Evolutionary conservation across 1,140 invertebrate genomes (phyloP).

Genomic region (Muscidifurax raptorellus): DNA sequence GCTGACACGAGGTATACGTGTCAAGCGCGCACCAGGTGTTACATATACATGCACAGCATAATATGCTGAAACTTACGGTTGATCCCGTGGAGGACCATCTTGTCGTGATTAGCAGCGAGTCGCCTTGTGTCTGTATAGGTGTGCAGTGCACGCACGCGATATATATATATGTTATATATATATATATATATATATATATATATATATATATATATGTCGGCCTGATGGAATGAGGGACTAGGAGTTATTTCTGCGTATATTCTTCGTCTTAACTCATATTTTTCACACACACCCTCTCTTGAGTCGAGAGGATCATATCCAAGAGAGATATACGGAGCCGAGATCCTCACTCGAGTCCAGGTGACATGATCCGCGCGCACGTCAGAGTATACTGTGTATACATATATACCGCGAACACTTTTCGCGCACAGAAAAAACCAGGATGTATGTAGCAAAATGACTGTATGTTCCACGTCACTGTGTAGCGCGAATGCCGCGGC

Average conservation of each 20-base stretch:
- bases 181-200: too few species aligned
- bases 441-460: too few species aligned
- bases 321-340: too few species aligned
- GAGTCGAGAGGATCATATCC: background rate
- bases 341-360: conserved; percentile 21
- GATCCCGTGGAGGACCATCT: conserved; percentile 74
- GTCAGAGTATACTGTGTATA: background rate
- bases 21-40: background rate
- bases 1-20: background rate
- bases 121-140: background rate
- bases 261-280: conserved; percentile 26
- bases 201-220: too few species aligned
- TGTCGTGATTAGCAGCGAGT: conserved; percentile 39
- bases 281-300: background rate
- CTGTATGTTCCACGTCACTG: too few species aligned
- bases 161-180: too few species aligned
- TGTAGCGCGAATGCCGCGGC: too few species aligned
- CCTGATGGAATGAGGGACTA: background rate
- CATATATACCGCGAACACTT: too few species aligned
- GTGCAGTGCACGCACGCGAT: background rate
- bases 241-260: background rate
- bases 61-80: conserved; percentile 70
- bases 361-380: conserved; percentile 19
- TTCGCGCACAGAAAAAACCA: too few species aligned
- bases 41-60: background rate